Conservation (phyloP, 2,888 invertebrate species). For the Eupithecia subfuscata region DNA sequence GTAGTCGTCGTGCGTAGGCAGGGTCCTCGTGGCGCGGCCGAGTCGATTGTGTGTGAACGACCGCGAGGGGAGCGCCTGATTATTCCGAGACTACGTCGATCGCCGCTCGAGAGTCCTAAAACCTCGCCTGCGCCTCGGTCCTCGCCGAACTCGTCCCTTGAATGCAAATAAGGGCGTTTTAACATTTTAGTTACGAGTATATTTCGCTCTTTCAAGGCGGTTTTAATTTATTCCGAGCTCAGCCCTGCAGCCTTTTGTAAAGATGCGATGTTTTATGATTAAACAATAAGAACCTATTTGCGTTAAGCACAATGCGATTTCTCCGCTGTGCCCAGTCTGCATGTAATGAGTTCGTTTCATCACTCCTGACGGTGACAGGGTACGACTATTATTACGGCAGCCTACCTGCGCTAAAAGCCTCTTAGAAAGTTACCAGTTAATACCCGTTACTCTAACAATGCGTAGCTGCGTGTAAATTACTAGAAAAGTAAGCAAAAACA, state of each 20-base stretch:
- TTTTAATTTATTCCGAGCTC: conserved; percentile 55
- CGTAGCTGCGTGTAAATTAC: conserved; percentile 28
- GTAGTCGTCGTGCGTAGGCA: conserved; percentile 76
- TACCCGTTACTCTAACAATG: conserved; percentile 37
- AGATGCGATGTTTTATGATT: conserved; percentile 37
- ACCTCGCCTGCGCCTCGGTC: conserved; percentile 52
- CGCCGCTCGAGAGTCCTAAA: conserved; percentile 76
- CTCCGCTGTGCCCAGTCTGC: conserved; percentile 49
- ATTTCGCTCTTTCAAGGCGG: conserved; percentile 47
- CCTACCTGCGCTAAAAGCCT: conserved; percentile 39
- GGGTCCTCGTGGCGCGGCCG: conserved; percentile 69
- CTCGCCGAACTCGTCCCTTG: conserved; percentile 58
- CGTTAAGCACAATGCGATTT: conserved; percentile 44
- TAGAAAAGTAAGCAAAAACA: conserved; percentile 23
- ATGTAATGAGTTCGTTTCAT: conserved; percentile 53
- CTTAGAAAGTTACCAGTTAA: conserved; percentile 37
- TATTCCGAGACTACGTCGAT: conserved; percentile 76
- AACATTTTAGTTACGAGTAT: conserved; percentile 56
- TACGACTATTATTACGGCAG: conserved; percentile 47
- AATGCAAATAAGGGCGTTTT: conserved; percentile 72
- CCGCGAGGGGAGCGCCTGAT: conserved; percentile 80
- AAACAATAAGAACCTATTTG: conserved; percentile 36
- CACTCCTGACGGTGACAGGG: conserved; percentile 47
- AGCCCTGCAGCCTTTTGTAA: conserved; percentile 39
- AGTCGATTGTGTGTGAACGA: conserved; percentile 82